A percentile compares a stretch with the other conserved stretches of the same genome.
Conservation (phyloP, 2,113 vertebrate genomes). For the Centrocercus urophasianus region DNA sequence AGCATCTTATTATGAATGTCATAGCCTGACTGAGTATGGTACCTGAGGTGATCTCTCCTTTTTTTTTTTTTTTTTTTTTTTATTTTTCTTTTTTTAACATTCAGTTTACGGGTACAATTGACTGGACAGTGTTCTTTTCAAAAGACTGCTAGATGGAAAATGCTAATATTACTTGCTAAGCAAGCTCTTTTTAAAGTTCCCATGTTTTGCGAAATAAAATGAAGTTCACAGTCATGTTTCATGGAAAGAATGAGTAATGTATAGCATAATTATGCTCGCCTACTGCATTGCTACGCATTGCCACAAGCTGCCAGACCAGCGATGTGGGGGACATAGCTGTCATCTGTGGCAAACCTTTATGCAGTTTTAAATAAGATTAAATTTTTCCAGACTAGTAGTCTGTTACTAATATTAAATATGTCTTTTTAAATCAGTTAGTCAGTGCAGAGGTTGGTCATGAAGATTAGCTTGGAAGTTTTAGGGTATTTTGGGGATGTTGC, state of each 20-base stretch:
- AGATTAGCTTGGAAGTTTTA: background rate
- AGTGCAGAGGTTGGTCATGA: background rate
- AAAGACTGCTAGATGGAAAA: background rate
- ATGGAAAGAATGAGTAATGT: background rate
- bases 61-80: no score
- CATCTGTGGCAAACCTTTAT: background rate
- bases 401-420: background rate
- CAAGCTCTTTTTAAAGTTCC: background rate
- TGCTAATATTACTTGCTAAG: background rate
- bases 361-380: background rate
- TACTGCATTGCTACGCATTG: background rate
- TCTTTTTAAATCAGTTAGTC: background rate
- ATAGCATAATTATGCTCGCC: background rate
- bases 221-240: background rate
- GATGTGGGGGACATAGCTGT: background rate
- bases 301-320: background rate
- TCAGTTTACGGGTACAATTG: background rate
- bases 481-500: background rate
- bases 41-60: background rate
- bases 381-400: background rate
- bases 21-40: background rate
- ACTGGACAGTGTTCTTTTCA: background rate
- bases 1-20: background rate
- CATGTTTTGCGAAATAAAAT: background rate
- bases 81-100: background rate